Base-by-base conservation (phyloP, 1,140 invertebrate genomes). In the Diachasmimorpha longicaudata region DNA sequence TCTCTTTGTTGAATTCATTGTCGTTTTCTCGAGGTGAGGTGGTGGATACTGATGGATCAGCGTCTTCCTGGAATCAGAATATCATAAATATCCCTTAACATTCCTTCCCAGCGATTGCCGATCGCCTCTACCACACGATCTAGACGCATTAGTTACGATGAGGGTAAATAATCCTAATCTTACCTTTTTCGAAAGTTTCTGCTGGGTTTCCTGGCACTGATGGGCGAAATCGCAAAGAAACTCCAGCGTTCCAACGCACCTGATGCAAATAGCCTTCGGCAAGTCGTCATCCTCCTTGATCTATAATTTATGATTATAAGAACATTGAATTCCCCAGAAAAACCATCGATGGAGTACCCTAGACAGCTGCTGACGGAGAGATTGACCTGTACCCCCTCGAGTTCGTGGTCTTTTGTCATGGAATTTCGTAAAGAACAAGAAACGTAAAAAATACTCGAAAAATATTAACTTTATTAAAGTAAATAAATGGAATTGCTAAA, bases 381-480 rank as follows among this genome's bases (percentile, higher is more conserved):
- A 13, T 9, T 9, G 16, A 21, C 16, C n/a, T 21, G 9, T 13
- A 31, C 3, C 31, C 11, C 10, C 25, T 13, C 58, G n/a, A n/a
- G n/a, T n/a, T n/a, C n/a, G n/a, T n/a, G n/a, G n/a, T n/a, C n/a
- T n/a, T n/a, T n/a, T n/a, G n/a, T 19, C 4, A 16, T 39, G 16
- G 16, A 70, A 44, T 42, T 37, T 69, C n/a, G n/a, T n/a, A 31
- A 31, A 14, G 55, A 74, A 69, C 44, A 31, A 44, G 75, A 70
- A 39, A 66, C 13, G 36, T 6, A 14, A 10, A 10, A 37, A 39
- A 52, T 66, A 16, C 80, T 79, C 72, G 72, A 84, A 85, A 85
- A 85, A 85, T 85, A 85, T 74, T 82, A 82, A 42, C 78, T 86
- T 86, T 86, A 85, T 85, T 85, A 69, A 79, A 75, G 78, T 80